Conservation (phyloP, 2,888 invertebrate species). For the Rhagium mordax region DNA sequence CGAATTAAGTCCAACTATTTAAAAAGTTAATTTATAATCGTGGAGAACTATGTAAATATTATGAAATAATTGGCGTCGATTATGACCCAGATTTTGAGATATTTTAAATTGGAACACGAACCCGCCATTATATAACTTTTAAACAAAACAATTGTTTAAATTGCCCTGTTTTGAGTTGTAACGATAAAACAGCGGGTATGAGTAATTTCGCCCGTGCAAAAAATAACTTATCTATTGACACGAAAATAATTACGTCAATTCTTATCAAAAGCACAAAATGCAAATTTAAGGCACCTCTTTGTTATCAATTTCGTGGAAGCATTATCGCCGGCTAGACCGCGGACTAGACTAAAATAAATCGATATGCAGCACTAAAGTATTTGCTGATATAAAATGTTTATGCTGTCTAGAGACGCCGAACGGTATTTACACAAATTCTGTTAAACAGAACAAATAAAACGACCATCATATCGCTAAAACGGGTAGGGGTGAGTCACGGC, state of each 20-base stretch:
- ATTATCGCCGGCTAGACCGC: conserved; percentile 37
- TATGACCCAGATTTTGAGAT: conserved; percentile 14
- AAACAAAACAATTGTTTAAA: conserved; percentile 6
- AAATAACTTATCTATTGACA: too few relatives aligned
- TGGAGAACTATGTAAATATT: conserved; percentile 6
- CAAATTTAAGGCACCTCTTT: background rate
- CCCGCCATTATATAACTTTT: background rate
- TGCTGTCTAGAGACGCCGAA: conserved; percentile 11
- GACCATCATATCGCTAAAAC: too few relatives aligned
- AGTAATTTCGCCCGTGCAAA: background rate
- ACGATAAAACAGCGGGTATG: background rate
- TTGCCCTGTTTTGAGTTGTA: background rate
- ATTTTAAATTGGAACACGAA: conserved; percentile 20
- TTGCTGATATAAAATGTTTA: conserved; percentile 30
- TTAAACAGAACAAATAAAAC: too few relatives aligned
- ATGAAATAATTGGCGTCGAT: conserved; percentile 13
- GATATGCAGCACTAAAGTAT: conserved; percentile 28
- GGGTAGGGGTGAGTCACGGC: too few relatives aligned
- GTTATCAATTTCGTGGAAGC: conserved; percentile 33
- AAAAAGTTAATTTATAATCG: background rate
- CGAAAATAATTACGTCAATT: too few relatives aligned
- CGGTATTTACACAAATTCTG: background rate
- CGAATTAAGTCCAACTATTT: background rate
- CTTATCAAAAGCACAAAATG: too few relatives aligned
- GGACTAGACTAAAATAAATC: conserved; percentile 40